Percentiles rank a stretch among this genome's conserved stretches.
Conservation (phyloP, 2,797 vertebrate genomes). For the Peromyscus eremicus region DNA sequence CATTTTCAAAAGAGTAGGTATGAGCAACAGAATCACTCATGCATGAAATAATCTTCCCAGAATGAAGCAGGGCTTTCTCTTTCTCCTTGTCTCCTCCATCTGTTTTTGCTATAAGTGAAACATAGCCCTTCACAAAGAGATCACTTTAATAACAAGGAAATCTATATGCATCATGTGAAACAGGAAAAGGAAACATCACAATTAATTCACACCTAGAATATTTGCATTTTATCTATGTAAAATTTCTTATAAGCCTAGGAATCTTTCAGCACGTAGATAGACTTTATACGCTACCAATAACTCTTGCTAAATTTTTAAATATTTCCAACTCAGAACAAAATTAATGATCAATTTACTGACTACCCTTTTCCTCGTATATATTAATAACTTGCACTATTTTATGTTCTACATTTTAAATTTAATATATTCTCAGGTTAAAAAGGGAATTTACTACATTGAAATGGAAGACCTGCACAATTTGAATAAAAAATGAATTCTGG, state of each 20-base stretch:
- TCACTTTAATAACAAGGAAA: not conserved
- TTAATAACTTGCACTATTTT: not conserved
- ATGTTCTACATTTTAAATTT: not conserved
- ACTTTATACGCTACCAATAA: not conserved
- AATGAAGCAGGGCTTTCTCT: not conserved
- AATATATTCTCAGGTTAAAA: not conserved
- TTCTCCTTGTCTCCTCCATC: not conserved
- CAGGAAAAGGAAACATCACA: not conserved
- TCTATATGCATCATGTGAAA: not conserved
- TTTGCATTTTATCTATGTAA: not conserved
- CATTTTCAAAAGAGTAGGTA: not conserved
- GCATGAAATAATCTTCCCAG: too few relatives aligned
- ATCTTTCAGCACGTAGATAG: not conserved
- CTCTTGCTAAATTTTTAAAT: not conserved
- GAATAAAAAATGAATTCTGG: not conserved
- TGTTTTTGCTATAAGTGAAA: not conserved
- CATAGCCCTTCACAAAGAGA: not conserved
- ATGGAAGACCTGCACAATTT: not conserved
- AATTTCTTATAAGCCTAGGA: not conserved
- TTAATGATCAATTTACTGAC: not conserved
- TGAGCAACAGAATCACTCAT: not conserved
- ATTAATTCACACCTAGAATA: not conserved
- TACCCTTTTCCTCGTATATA: not conserved
- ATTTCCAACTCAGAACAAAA: not conserved
- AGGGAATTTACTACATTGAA: constrained; percentile 17